Evolutionary conservation across 2,888 invertebrate species (phyloP).

Genomic region (Mechanitis mazaeus): DNA sequence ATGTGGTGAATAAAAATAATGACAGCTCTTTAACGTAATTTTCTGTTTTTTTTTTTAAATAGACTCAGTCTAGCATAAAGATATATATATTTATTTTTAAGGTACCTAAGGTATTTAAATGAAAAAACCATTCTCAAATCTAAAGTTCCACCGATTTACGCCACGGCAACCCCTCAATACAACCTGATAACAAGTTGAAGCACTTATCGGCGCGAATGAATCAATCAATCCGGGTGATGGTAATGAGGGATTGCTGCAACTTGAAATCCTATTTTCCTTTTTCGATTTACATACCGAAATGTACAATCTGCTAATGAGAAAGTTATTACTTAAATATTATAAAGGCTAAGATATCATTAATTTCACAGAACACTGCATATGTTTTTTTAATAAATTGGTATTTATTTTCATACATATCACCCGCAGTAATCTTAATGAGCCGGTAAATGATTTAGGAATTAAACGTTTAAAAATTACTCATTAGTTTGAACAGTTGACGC

Average conservation of each 20-base stretch:
- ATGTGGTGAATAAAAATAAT: conserved; percentile 38
- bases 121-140: background rate
- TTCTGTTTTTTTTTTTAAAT: conserved; percentile 13
- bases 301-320: no score
- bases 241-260: conserved; percentile 42
- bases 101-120: background rate
- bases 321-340: no score
- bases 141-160: conserved; percentile 13
- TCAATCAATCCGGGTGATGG: conserved; percentile 51
- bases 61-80: no score
- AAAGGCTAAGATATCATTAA: no score
- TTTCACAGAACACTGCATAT: no score
- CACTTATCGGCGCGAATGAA: conserved; percentile 56
- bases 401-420: background rate
- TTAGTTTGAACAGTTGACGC: conserved; percentile 27
- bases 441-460: conserved; percentile 11
- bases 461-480: conserved; percentile 29
- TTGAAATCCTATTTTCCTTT: background rate
- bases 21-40: conserved; percentile 25
- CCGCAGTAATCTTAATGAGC: background rate
- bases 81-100: background rate
- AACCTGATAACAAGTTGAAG: conserved; percentile 54
- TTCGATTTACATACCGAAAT: no score
- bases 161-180: conserved; percentile 26
- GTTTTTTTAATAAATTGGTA: background rate